Evolutionary conservation across 1,140 invertebrate species (phyloP).

Genomic region (Trinorchestia longiramus): DNA sequence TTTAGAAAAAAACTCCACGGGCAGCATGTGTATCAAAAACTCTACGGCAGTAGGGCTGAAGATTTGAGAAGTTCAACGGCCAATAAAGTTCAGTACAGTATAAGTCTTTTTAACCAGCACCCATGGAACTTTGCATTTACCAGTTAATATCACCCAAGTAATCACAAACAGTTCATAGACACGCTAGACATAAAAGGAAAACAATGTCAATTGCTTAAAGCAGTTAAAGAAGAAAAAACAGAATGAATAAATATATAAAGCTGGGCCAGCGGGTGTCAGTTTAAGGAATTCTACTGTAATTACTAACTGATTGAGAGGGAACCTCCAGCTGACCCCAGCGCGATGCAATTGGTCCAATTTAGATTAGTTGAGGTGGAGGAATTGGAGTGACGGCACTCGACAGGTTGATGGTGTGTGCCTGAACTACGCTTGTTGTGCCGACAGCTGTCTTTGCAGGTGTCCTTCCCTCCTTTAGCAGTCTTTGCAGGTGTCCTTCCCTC

Average conservation of each 20-base stretch:
- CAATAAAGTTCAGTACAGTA: neutral
- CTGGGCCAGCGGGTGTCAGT: too few species aligned
- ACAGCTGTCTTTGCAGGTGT: neutral
- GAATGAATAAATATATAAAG: too few species aligned
- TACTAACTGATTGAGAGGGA: neutral
- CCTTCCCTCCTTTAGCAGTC: neutral
- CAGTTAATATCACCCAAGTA: too few species aligned
- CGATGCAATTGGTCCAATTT: neutral
- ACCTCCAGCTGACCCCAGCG: neutral
- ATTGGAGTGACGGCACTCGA: neutral
- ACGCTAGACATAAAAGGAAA: too few species aligned
- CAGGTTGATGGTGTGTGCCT: neutral
- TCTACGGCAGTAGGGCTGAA: neutral
- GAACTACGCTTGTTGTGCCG: neutral
- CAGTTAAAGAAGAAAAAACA: too few species aligned
- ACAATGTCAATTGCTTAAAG: too few species aligned
- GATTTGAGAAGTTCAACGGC: neutral
- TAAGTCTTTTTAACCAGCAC: too few species aligned
- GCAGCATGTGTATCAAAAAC: neutral
- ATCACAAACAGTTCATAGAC: too few species aligned
- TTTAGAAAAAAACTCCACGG: too few species aligned
- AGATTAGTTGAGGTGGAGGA: neutral
- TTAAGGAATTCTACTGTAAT: too few species aligned
- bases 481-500: neutral
- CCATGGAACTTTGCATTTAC: too few species aligned